A percentile compares a stretch with the other conserved stretches of the same genome.
Conservation (phyloP, 2,888 invertebrate genomes). For the Andrena flavipes region DNA sequence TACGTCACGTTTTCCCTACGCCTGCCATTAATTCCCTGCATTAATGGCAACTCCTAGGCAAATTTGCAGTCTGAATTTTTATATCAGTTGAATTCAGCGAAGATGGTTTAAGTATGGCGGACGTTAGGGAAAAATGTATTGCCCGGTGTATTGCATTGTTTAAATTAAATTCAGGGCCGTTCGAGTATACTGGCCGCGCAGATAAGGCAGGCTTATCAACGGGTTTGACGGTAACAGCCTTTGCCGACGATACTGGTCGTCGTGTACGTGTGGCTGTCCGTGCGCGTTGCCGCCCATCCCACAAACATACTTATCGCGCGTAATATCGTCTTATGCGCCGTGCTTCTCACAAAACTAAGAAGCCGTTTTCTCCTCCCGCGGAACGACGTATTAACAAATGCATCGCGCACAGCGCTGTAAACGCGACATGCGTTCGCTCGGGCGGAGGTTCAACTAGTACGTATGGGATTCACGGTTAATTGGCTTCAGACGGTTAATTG, state of each 20-base stretch:
- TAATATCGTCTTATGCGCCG: slow-evolving; percentile 45
- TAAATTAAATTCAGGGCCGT: slow-evolving; percentile 44
- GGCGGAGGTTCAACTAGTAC: background rate
- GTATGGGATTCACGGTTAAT: background rate
- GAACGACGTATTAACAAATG: background rate
- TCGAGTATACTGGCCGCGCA: background rate
- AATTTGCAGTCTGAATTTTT: background rate
- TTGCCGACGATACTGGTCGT: slow-evolving; percentile 17
- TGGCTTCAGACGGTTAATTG: background rate
- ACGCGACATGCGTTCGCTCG: background rate
- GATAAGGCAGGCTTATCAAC: slow-evolving; percentile 55
- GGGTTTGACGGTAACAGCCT: slow-evolving; percentile 47
- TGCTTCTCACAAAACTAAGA: slow-evolving; percentile 47
- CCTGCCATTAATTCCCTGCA: too few relatives aligned
- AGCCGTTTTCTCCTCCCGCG: slow-evolving; percentile 15
- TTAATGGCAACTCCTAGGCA: background rate
- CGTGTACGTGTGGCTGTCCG: background rate
- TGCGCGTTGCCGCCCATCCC: slow-evolving; percentile 29
- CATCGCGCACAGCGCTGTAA: background rate
- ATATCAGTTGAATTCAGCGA: slow-evolving; percentile 1
- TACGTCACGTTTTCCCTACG: too few relatives aligned
- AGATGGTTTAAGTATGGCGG: background rate
- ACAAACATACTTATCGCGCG: slow-evolving; percentile 62
- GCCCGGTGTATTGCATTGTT: slow-evolving; percentile 18
- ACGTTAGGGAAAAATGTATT: slow-evolving; percentile 8